Conservation (phyloP, 2,888 invertebrate genomes). For the Melanchra persicariae region DNA sequence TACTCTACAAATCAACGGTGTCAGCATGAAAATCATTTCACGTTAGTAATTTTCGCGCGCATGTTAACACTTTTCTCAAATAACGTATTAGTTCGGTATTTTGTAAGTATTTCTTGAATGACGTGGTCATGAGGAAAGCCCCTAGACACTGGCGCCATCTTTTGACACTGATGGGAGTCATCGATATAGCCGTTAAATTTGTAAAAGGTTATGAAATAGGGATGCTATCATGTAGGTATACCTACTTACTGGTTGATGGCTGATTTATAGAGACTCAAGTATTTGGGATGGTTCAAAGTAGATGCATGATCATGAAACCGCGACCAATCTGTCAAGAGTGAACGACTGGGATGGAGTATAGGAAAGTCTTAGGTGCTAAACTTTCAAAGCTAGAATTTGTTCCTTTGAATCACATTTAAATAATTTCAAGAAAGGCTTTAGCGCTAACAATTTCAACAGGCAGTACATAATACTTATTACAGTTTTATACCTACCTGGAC, state of each 20-base stretch:
- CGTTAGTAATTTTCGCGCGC: constrained; percentile 1
- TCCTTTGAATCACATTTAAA: background rate
- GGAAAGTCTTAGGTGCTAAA: background rate
- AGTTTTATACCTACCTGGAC: too few species aligned
- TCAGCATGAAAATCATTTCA: constrained; percentile 16
- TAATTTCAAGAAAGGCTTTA: too few species aligned
- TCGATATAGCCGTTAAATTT: background rate
- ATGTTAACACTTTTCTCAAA: constrained; percentile 28
- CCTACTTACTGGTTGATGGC: too few species aligned
- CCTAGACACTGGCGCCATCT: constrained; percentile 25
- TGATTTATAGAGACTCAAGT: background rate
- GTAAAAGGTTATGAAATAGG: constrained; percentile 1
- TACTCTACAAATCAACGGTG: background rate
- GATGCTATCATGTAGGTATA: background rate
- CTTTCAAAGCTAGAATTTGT: background rate
- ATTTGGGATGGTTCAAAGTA: background rate
- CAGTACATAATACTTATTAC: too few species aligned
- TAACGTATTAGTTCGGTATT: background rate
- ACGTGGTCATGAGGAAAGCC: background rate
- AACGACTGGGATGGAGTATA: background rate
- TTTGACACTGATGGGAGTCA: background rate
- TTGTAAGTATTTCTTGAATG: background rate
- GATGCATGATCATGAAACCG: background rate
- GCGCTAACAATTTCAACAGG: too few species aligned
- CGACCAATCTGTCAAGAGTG: too few species aligned